Evolutionary conservation across 2,888 invertebrate species (phyloP).

Genomic region (Agrotis ipsilon): DNA sequence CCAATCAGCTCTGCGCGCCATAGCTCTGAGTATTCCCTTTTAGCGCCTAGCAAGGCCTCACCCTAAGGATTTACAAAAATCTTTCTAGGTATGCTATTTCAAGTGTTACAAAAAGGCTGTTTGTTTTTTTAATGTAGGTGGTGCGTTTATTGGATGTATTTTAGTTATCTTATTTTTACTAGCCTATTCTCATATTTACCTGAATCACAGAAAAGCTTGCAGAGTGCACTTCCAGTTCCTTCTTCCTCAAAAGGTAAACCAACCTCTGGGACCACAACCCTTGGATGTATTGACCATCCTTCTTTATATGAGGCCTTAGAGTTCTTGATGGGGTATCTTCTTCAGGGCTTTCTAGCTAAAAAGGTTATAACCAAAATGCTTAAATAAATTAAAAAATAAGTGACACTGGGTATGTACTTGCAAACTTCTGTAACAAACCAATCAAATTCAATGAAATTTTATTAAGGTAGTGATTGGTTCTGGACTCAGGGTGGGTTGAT

Average conservation of each 20-base stretch:
- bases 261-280: conserved; percentile 87
- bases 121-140: too few species aligned
- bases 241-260: conserved; percentile 84
- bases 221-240: conserved; percentile 87
- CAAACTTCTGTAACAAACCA: too few species aligned
- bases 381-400: too few species aligned
- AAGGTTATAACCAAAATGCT: conserved; percentile 25
- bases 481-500: background rate
- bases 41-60: conserved; percentile 79
- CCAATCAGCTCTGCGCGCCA: conserved; percentile 87
- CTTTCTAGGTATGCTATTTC: background rate
- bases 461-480: too few species aligned
- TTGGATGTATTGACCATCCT: conserved; percentile 82
- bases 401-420: too few species aligned
- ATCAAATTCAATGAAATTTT: too few species aligned
- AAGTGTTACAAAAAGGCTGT: background rate
- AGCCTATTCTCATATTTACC: conserved; percentile 74
- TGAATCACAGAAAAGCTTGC: conserved; percentile 84
- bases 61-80: conserved; percentile 70
- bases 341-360: conserved; percentile 87
- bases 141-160: too few species aligned
- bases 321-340: conserved; percentile 85
- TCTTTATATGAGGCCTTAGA: conserved; percentile 81
- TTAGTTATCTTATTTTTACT: background rate
- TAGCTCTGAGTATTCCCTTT: conserved; percentile 81